These are phyloP conservation scores for Alexandromys fortis DNA, from an alignment of 2,113 vertebrate genomes.

Conservation along the genomic window DNA sequence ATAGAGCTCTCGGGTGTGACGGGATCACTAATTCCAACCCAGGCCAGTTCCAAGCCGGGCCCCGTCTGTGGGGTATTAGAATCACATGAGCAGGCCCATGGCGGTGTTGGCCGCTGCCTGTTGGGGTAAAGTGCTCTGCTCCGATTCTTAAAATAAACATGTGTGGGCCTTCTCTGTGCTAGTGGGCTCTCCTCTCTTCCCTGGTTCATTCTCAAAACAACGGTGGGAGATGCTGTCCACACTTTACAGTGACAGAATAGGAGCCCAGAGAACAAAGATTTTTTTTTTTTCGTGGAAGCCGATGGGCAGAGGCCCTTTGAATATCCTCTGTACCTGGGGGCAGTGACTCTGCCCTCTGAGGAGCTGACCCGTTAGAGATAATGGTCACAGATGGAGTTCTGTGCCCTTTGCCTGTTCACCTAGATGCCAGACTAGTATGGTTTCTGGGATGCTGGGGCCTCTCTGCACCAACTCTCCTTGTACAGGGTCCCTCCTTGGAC, in stretches of 20 bases:
- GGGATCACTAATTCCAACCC: background rate
- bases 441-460: background rate
- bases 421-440: background rate
- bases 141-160: fast-evolving
- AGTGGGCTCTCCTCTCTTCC: fast-evolving
- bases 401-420: fast-evolving
- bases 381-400: background rate
- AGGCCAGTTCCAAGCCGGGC: background rate
- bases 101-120: background rate
- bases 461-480: background rate
- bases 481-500: no score
- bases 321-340: background rate
- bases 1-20: slow-evolving; percentile 63
- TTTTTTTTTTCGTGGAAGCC: background rate
- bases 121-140: background rate
- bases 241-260: background rate
- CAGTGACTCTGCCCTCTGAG: fast-evolving
- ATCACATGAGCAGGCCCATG: fast-evolving
- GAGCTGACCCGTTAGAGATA: fast-evolving
- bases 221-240: fast-evolving
- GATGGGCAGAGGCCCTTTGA: fast-evolving
- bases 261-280: fast-evolving
- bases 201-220: background rate
- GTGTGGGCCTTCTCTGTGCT: background rate
- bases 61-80: background rate